Evolutionary conservation across 2,888 invertebrate genomes (phyloP).

Genomic region (Apamea epomidion): DNA sequence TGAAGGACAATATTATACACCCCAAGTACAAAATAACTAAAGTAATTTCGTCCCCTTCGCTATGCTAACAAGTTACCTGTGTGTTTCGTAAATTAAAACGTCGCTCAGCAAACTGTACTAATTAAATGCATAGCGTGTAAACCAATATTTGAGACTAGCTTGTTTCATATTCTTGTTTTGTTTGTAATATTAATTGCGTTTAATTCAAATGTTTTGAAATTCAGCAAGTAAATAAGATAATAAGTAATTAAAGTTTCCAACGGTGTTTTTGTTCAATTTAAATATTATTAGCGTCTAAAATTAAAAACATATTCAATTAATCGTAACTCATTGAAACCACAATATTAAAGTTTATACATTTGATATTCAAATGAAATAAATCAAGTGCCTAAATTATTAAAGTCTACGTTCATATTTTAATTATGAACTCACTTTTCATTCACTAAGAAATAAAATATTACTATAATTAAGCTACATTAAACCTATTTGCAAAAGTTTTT

Average conservation of each 20-base stretch:
- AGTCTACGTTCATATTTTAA: constrained; percentile 13
- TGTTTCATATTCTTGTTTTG: constrained; percentile 23
- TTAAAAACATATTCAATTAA: neutral
- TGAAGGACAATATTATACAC: neutral
- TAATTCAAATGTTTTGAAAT: neutral
- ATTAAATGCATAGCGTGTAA: constrained; percentile 46
- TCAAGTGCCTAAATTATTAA: neutral
- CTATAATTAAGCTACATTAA: constrained; percentile 27
- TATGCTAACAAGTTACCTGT: constrained; percentile 39
- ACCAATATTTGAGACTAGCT: constrained; percentile 33
- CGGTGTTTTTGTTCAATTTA: neutral
- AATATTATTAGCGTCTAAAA: neutral
- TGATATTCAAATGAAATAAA: constrained; percentile 17
- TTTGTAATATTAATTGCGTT: constrained; percentile 24
- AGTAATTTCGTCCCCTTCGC: constrained; percentile 18
- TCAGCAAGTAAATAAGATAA: neutral
- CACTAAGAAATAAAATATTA: constrained; percentile 23
- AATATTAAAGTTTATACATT: constrained; percentile 8
- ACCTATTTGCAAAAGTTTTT: constrained; percentile 45
- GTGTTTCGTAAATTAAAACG: constrained; percentile 43
- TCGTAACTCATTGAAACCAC: constrained; percentile 4
- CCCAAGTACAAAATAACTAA: constrained; percentile 7
- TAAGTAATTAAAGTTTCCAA: neutral
- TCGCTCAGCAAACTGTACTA: constrained; percentile 38
- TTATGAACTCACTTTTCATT: constrained; percentile 13